Evolutionary conservation across 1,140 invertebrate genomes (phyloP).

Genomic region (Drosophila fuyamai): DNA sequence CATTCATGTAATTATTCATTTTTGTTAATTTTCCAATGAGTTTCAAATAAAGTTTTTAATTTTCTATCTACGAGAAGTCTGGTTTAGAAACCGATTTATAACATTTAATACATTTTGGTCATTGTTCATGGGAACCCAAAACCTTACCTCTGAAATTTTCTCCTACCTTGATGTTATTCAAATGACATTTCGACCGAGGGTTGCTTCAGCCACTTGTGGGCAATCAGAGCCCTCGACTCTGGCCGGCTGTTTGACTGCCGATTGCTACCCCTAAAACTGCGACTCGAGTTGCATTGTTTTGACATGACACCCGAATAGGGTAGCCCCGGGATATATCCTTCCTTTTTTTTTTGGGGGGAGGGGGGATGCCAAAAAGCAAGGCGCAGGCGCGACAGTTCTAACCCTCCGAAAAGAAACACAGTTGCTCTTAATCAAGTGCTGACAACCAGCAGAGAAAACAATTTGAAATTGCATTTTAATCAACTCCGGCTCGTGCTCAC

Average conservation of each 20-base stretch:
- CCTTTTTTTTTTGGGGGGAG: not conserved
- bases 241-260: constrained; percentile 18
- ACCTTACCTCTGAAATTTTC: constrained; percentile 2
- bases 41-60: no score
- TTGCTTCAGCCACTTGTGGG: constrained; percentile 64
- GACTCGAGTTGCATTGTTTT: constrained; percentile 74
- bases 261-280: constrained; percentile 55
- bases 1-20: no score
- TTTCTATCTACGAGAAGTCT: no score
- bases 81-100: not conserved
- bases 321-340: constrained; percentile 1
- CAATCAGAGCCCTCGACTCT: constrained; percentile 57
- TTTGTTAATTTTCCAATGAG: no score
- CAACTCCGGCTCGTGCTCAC: constrained; percentile 53
- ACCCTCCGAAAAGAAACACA: constrained; percentile 49
- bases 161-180: constrained; percentile 35
- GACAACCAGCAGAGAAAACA: constrained; percentile 72
- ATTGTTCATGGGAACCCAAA: constrained; percentile 23
- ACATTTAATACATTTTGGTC: constrained; percentile 1
- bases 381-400: constrained; percentile 37
- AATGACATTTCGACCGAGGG: constrained; percentile 46
- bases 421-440: constrained; percentile 81
- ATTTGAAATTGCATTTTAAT: constrained; percentile 80
- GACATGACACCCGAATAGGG: constrained; percentile 67
- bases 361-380: not conserved